Evolutionary conservation across 2,113 vertebrate genomes (phyloP).

Genomic region (Phodopus roborovskii): DNA sequence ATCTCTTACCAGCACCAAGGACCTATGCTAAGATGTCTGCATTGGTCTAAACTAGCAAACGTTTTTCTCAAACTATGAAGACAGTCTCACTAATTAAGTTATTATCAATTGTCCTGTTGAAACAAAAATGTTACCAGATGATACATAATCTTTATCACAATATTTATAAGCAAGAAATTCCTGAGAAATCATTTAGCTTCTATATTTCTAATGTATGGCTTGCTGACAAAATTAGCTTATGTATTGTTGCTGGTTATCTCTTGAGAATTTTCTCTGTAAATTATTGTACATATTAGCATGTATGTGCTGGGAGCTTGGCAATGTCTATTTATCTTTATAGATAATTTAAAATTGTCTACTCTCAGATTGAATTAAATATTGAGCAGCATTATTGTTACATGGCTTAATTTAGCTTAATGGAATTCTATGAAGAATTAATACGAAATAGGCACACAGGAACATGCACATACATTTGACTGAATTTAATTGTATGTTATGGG

Average conservation of each 20-base stretch:
- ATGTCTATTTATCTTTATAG: background rate
- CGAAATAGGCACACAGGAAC: background rate
- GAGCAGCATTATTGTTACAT: background rate
- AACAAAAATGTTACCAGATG: background rate
- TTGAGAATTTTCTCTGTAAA: background rate
- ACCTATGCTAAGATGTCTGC: constrained; percentile 44
- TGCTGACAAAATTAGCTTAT: background rate
- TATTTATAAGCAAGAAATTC: background rate
- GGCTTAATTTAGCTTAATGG: constrained; percentile 14
- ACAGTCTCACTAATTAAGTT: constrained; percentile 63
- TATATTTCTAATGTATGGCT: background rate
- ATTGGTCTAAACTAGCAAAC: constrained; percentile 70
- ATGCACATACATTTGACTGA: background rate
- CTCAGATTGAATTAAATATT: constrained; percentile 25
- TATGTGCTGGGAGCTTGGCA: background rate
- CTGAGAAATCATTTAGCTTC: background rate
- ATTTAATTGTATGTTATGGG: background rate
- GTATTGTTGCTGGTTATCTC: background rate
- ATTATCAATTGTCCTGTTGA: constrained; percentile 43
- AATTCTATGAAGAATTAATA: constrained; percentile 22
- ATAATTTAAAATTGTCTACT: constrained; percentile 13
- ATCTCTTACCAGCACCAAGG: background rate
- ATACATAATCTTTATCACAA: constrained; percentile 3
- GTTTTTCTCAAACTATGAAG: constrained; percentile 48
- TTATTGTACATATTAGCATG: background rate